phyloP scores from a whole-genome alignment of 2,797 vertebrate species.

The Mycteria americana region DNA sequence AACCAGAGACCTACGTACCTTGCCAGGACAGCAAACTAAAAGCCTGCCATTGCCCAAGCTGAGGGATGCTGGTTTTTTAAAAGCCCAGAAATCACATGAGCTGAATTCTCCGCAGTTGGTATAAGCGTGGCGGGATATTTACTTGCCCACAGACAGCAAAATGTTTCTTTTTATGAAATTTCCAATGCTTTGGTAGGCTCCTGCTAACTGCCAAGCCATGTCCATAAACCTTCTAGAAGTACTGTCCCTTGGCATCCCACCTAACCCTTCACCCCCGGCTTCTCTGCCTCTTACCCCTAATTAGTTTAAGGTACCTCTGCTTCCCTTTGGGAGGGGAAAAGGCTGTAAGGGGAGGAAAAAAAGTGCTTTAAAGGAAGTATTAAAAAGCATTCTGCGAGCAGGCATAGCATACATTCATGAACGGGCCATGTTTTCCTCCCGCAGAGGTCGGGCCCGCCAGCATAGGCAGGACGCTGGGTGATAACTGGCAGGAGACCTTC shows the following conservation, averaged over 20 bases:
- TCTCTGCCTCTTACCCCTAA: background rate
- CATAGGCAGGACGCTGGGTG: background rate
- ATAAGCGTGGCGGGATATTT: fast-evolving
- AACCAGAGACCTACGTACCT: background rate
- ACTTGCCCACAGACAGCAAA: background rate
- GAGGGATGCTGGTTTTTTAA: background rate
- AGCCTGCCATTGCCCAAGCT: background rate
- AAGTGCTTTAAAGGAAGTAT: slow-evolving; percentile 1
- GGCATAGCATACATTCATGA: background rate
- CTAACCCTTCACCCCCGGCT: background rate
- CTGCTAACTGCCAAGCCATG: background rate
- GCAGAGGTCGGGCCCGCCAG: background rate
- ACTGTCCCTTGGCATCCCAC: background rate
- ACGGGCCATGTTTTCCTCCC: fast-evolving
- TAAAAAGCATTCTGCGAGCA: background rate
- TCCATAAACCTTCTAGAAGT: background rate
- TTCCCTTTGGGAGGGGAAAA: background rate
- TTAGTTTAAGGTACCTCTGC: background rate
- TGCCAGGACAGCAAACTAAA: background rate
- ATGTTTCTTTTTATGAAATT: background rate
- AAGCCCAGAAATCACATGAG: background rate
- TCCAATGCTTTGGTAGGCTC: background rate
- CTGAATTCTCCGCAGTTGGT: background rate
- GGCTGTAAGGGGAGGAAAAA: background rate
- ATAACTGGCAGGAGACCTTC: background rate